Conservation (phyloP, 2,797 vertebrate species). For the Eleutherodactylus coqui region DNA sequence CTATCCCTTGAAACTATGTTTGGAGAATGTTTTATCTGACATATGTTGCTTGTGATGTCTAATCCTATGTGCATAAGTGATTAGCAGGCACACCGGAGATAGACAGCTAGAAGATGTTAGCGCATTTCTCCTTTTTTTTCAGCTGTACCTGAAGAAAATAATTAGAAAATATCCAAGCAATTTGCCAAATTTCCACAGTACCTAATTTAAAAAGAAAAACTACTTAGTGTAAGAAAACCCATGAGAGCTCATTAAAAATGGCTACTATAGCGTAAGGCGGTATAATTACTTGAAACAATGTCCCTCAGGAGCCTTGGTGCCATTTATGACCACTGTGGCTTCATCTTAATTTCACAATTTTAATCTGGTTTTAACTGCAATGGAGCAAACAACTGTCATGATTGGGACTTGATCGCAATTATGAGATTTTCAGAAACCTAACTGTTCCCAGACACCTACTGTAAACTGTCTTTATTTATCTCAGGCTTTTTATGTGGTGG, state of each 20-base stretch:
- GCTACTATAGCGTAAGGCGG: not conserved
- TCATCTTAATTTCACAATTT: not conserved
- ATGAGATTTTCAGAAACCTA: not conserved
- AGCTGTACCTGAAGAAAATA: not conserved
- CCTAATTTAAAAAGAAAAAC: not conserved
- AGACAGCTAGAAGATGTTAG: slow-evolving; percentile 17
- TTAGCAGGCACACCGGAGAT: slow-evolving; percentile 12
- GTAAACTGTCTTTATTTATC: not conserved
- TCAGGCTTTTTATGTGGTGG: not conserved
- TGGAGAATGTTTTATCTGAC: slow-evolving; percentile 17
- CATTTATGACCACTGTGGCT: not conserved
- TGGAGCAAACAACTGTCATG: no score
- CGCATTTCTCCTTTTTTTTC: not conserved
- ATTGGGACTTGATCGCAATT: no score
- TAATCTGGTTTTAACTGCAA: not conserved
- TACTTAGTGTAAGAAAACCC: not conserved
- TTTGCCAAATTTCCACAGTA: not conserved
- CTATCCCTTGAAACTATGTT: not conserved
- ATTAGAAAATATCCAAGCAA: not conserved
- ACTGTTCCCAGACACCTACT: no score
- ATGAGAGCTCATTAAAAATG: slow-evolving; percentile 12
- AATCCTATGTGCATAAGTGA: slow-evolving; percentile 32
- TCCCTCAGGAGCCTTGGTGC: not conserved
- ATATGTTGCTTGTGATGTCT: slow-evolving; percentile 31
- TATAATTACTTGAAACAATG: not conserved